phyloP scores from a whole-genome alignment of 2,113 vertebrate species.

The Bubo scandiacus region DNA sequence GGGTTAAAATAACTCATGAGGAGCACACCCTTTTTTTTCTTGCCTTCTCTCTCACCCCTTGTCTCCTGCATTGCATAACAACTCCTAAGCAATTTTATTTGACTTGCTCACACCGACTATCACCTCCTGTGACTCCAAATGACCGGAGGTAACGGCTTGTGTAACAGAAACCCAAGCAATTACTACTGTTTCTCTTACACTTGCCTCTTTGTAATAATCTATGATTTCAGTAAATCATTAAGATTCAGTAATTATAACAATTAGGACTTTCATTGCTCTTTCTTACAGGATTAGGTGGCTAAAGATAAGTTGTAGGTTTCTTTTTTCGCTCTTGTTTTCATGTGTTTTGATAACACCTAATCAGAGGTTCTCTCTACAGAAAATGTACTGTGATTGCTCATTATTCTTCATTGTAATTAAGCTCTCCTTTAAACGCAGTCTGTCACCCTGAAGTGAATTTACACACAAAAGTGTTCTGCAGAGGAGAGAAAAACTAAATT shows the following conservation, averaged over 20 bases:
- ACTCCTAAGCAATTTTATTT: neutral
- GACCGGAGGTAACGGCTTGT: neutral
- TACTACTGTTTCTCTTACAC: neutral
- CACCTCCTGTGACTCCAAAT: neutral
- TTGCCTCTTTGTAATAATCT: neutral
- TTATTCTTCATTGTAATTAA: neutral
- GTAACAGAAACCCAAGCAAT: neutral
- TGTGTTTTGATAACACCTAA: neutral
- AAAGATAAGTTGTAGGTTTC: neutral
- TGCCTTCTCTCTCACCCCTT: neutral
- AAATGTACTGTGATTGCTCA: neutral
- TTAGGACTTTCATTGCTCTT: neutral
- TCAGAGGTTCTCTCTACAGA: neutral
- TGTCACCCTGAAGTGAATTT: neutral
- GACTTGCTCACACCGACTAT: neutral
- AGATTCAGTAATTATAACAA: neutral
- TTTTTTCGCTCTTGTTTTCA: neutral
- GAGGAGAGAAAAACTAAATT: neutral
- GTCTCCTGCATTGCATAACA: constrained; percentile 4
- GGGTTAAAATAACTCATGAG: constrained; percentile 30
- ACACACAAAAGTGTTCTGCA: neutral
- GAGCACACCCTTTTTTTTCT: constrained; percentile 11
- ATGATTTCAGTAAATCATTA: neutral
- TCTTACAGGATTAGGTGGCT: neutral
- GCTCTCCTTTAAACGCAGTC: neutral